Percentiles rank a stretch among this genome's conserved stretches.
Evolutionary conservation across 2,113 vertebrate genomes (phyloP).

Genomic region (Indri indri): DNA sequence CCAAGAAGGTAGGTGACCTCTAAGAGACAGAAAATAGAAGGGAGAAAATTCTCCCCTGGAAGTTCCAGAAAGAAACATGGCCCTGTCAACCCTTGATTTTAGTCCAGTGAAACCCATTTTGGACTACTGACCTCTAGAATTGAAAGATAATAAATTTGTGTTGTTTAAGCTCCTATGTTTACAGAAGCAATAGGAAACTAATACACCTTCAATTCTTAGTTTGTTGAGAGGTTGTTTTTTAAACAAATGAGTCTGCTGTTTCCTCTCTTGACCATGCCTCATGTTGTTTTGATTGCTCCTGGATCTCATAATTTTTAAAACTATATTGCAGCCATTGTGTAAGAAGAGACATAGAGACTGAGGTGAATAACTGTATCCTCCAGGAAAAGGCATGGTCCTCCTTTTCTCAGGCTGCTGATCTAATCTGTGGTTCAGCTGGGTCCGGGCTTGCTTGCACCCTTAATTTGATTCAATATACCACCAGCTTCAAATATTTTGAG

Average conservation of each 20-base stretch:
- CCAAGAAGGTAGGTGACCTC: background rate
- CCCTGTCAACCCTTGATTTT: background rate
- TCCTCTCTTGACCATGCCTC: background rate
- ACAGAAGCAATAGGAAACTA: background rate
- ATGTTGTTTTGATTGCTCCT: background rate
- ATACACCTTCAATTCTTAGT: background rate
- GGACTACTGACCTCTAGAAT: background rate
- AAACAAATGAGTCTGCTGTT: background rate
- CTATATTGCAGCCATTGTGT: background rate
- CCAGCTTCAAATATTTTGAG: background rate
- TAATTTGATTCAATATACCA: background rate
- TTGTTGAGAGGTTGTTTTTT: background rate
- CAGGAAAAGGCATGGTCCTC: background rate
- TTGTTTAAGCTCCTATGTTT: background rate
- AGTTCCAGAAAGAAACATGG: background rate
- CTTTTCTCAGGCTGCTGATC: background rate
- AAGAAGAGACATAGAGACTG: background rate
- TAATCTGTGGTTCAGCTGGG: background rate
- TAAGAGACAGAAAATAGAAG: background rate
- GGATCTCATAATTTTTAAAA: background rate
- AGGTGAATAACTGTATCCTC: background rate
- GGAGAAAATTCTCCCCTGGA: background rate
- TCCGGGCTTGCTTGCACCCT: background rate
- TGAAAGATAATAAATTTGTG: background rate
- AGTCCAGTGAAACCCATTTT: background rate